phyloP scores from a whole-genome alignment of 2,113 vertebrate genomes.

The Merops nubicus region DNA sequence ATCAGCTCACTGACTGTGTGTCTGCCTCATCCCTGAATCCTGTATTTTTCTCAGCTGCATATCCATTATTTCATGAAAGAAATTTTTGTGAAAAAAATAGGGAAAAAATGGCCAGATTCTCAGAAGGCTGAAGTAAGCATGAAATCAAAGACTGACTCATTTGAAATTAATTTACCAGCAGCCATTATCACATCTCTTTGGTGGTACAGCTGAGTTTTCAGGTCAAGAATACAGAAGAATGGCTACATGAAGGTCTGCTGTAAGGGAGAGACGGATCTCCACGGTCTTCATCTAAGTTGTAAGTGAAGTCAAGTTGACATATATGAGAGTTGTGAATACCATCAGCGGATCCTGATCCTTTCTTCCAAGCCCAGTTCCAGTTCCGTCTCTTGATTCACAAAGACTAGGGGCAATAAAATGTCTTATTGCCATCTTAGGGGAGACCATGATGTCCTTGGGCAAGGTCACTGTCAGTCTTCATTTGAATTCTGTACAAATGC shows the following conservation, averaged over 20 bases:
- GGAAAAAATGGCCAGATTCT: not conserved
- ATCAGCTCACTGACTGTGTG: not conserved
- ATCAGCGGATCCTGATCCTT: not conserved
- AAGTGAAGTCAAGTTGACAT: not conserved
- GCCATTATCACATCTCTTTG: not conserved
- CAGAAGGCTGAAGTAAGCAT: not conserved
- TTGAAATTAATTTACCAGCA: not conserved
- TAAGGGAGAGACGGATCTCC: not conserved
- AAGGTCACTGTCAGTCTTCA: not conserved
- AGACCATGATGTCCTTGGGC: not conserved
- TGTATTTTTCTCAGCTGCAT: not conserved
- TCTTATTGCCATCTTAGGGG: not conserved
- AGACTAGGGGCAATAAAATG: accelerated
- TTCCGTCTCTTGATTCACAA: accelerated
- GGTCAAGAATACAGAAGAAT: not conserved
- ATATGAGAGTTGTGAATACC: accelerated
- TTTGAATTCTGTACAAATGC: not conserved
- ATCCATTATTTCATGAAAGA: not conserved
- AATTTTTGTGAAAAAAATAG: too few relatives aligned
- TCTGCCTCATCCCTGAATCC: not conserved
- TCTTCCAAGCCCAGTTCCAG: not conserved
- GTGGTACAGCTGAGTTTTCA: not conserved
- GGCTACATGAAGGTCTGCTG: not conserved
- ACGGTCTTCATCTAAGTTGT: not conserved
- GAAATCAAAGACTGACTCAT: not conserved